Percentiles rank a stretch among this genome's conserved stretches.
Conservation (phyloP, 2,113 vertebrate genomes). For the Nipponia nippon region DNA sequence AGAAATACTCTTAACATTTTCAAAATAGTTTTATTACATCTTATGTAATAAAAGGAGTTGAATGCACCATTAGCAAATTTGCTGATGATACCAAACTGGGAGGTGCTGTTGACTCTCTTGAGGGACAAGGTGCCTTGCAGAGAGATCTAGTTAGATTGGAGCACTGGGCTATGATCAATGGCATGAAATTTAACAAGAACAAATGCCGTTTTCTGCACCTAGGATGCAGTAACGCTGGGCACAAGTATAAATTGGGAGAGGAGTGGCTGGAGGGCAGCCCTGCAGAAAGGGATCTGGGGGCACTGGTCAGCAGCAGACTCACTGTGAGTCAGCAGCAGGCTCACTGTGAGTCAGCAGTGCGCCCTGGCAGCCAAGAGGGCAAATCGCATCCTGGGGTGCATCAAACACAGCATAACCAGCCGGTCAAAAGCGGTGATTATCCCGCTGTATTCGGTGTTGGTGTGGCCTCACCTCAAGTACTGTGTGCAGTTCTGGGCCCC, state of each 20-base stretch:
- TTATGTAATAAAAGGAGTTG: not conserved
- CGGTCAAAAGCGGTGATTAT: not conserved
- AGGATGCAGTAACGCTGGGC: rapidly evolving
- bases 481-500: not conserved
- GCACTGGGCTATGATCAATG: not conserved
- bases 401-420: not conserved
- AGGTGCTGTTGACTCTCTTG: not conserved
- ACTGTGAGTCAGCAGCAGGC: not conserved
- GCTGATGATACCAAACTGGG: not conserved
- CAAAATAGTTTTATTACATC: not conserved
- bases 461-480: not conserved
- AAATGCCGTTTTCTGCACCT: not conserved
- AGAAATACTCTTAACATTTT: not conserved
- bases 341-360: not conserved
- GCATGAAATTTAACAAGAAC: not conserved
- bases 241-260: not conserved
- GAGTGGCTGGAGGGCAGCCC: not conserved
- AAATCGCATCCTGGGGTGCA: not conserved
- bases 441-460: rapidly evolving
- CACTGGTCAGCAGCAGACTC: not conserved
- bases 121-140: not conserved
- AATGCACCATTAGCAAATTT: not conserved
- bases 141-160: not conserved
- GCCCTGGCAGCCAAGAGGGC: not conserved
- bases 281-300: not conserved